Percentiles rank a stretch among this genome's conserved stretches.
Evolutionary conservation across 92 coral and sea anemone species (phyloP).

Genomic region (Bergia sp.): DNA sequence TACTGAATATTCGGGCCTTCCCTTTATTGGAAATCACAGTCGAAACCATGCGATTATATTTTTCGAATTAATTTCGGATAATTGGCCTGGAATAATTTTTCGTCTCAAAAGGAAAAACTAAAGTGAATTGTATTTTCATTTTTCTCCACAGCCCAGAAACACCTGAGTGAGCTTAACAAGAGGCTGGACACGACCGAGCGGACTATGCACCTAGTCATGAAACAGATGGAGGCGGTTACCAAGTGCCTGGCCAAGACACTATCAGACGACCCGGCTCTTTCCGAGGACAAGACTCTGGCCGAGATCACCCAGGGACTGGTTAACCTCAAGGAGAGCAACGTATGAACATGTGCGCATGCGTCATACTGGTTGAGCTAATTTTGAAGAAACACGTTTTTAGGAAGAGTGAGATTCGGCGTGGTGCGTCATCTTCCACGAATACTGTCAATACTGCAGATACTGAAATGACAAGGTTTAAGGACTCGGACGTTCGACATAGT

Average conservation of each 20-base stretch:
- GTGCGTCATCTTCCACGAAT: background rate
- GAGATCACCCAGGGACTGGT: constrained; percentile 93
- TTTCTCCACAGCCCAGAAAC: constrained; percentile 77
- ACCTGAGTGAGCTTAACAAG: constrained; percentile 91
- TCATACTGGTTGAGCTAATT: background rate
- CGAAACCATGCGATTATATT: no score
- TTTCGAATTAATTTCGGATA: no score
- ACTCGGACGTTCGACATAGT: background rate
- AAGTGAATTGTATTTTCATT: background rate
- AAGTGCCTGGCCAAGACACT: constrained; percentile 96
- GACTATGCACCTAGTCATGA: constrained; percentile 99
- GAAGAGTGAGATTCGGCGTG: background rate
- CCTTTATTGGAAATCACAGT: no score
- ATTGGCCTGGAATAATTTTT: no score
- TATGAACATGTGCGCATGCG: constrained; percentile 47
- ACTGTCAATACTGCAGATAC: background rate
- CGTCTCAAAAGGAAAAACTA: background rate
- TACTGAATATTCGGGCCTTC: no score
- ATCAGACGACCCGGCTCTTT: constrained; percentile 90
- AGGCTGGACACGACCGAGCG: constrained; percentile 99
- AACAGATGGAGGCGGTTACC: constrained; percentile 99
- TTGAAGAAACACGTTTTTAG: background rate
- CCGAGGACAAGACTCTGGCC: constrained; percentile 87
- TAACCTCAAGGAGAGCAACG: constrained; percentile 96
- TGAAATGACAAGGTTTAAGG: background rate